Evolutionary conservation across 2,888 invertebrate genomes (phyloP).

Genomic region (Pristionchus fissidentatus): DNA sequence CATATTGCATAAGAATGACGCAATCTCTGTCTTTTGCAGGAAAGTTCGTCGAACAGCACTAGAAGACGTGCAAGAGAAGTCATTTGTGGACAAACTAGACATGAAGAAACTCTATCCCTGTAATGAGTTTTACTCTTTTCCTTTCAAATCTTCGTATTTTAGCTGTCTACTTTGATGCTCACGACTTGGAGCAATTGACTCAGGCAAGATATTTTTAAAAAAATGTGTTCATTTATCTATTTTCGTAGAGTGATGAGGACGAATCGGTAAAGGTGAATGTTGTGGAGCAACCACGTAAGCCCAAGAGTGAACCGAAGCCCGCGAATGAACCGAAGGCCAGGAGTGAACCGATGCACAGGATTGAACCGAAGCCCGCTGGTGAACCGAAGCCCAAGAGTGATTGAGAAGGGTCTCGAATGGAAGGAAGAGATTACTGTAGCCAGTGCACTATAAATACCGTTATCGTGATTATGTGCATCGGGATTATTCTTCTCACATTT

Average conservation of each 20-base stretch:
- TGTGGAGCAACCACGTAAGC: background rate
- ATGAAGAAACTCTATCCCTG: constrained; percentile 28
- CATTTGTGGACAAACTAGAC: background rate
- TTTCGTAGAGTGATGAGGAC: constrained; percentile 10
- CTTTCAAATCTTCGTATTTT: background rate
- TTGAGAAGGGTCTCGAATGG: background rate
- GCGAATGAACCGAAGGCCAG: background rate
- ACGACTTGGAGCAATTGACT: background rate
- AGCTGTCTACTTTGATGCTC: constrained; percentile 20
- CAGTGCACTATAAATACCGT: no score
- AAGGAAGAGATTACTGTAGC: no score
- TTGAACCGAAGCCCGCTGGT: background rate
- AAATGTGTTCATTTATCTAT: background rate
- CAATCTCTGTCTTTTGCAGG: background rate
- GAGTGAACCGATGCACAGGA: background rate
- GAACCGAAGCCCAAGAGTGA: background rate
- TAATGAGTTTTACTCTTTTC: background rate
- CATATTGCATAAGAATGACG: no score
- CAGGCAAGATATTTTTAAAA: background rate
- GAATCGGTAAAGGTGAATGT: background rate
- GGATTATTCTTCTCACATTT: no score
- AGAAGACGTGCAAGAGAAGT: constrained; percentile 33
- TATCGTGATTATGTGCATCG: no score
- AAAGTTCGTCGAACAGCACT: constrained; percentile 16
- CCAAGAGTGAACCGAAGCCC: background rate